A percentile compares a stretch with the other conserved stretches of the same genome.
phyloP scores from a whole-genome alignment of 1,140 invertebrate species.

The Cheumatopsyche charites region DNA sequence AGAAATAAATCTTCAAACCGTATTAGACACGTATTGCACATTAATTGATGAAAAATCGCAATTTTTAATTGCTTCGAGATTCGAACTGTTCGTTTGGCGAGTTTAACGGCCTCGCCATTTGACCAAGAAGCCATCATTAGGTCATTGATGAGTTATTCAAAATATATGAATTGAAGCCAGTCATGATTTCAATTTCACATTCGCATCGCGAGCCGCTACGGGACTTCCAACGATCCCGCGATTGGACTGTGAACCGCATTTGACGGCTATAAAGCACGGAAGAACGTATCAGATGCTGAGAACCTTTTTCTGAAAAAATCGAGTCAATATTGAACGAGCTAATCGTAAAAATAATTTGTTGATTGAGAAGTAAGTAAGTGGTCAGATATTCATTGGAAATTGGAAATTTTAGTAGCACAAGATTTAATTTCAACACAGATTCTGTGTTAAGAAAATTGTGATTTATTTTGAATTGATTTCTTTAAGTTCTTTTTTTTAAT shows the following conservation, averaged over 20 bases:
- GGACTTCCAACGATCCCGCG: conserved; percentile 29
- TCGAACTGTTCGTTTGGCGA: conserved; percentile 1
- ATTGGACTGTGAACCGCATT: conserved; percentile 44
- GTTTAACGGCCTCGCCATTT: conserved; percentile 23
- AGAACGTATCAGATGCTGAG: conserved; percentile 24
- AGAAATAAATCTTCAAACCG: too few species aligned
- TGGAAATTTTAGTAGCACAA: too few species aligned
- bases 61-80: neutral
- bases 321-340: too few species aligned
- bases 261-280: conserved; percentile 43
- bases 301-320: conserved; percentile 12
- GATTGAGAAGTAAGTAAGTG: too few species aligned
- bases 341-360: too few species aligned
- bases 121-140: conserved; percentile 32
- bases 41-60: too few species aligned
- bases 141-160: conserved; percentile 48
- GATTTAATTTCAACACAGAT: too few species aligned
- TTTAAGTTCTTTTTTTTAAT: too few species aligned
- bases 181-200: conserved; percentile 48
- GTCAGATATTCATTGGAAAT: too few species aligned
- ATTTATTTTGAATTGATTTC: too few species aligned
- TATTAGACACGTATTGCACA: too few species aligned
- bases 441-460: too few species aligned
- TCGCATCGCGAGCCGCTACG: conserved; percentile 32
- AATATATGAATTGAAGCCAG: conserved; percentile 47